Percentiles rank a stretch among this genome's conserved stretches.
phyloP scores from a whole-genome alignment of 2,888 invertebrate genomes.

The Podabrus alpinus region DNA sequence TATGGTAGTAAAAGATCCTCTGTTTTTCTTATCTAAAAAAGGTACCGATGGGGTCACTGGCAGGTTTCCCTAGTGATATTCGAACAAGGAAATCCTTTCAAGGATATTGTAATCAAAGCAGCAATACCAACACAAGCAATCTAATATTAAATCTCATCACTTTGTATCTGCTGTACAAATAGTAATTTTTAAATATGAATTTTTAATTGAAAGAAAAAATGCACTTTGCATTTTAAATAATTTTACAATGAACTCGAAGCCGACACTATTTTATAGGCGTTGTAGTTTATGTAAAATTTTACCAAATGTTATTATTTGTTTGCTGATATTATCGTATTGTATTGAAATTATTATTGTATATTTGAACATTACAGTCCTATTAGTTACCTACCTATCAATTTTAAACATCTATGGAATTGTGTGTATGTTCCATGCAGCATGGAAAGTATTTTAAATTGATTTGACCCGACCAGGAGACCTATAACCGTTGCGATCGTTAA shows the following conservation, averaged over 20 bases:
- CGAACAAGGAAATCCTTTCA: constrained; percentile 25
- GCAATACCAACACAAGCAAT: neutral
- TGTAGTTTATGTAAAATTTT: neutral
- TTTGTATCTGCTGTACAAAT: neutral
- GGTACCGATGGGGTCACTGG: constrained; percentile 14
- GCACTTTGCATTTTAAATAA: neutral
- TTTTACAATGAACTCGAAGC: neutral
- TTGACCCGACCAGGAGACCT: neutral
- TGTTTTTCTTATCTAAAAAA: constrained; percentile 7
- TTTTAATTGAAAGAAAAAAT: neutral
- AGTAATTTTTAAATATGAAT: neutral
- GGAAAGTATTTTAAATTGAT: neutral
- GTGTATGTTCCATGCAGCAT: neutral
- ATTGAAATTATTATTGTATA: neutral
- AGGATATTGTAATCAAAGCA: constrained; percentile 19
- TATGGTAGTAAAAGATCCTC: neutral
- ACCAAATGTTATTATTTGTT: neutral
- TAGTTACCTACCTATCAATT: neutral
- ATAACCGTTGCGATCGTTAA: neutral
- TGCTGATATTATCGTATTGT: neutral
- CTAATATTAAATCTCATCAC: neutral
- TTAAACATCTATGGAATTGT: neutral
- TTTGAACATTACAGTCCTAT: neutral
- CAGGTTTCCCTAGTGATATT: constrained; percentile 20
- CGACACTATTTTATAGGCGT: neutral